These are phyloP conservation scores for Zophobas atratus DNA, from an alignment of 1,140 invertebrate genomes.

Conservation along the genomic window DNA sequence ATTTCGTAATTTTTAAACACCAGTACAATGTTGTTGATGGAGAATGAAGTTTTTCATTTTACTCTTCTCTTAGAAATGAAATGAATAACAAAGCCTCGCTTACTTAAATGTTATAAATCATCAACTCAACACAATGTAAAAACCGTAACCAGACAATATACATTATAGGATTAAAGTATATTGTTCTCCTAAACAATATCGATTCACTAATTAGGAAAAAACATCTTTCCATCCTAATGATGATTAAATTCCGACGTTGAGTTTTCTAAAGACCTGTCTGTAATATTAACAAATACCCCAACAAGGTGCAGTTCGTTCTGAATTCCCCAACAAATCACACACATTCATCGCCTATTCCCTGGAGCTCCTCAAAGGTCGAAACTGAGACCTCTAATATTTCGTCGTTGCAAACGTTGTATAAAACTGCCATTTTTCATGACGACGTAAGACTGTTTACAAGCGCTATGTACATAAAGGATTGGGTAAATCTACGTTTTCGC, in stretches of 20 bases:
- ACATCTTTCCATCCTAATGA: neutral
- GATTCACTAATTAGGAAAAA: conserved; percentile 7
- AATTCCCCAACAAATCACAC: neutral
- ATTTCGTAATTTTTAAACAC: neutral
- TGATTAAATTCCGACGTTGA: neutral
- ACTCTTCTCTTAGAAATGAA: neutral
- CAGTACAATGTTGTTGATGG: neutral
- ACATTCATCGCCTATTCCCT: conserved; percentile 3
- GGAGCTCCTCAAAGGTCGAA: neutral
- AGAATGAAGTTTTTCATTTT: conserved; percentile 7
- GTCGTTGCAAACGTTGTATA: neutral
- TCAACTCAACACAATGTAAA: neutral
- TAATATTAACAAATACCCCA: conserved; percentile 4
- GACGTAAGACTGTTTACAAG: conserved; percentile 20
- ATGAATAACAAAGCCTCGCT: neutral
- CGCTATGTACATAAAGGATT: conserved; percentile 1
- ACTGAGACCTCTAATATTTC: conserved; percentile 1
- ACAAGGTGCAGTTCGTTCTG: neutral
- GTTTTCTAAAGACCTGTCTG: neutral
- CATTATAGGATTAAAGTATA: neutral
- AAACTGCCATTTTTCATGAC: conserved; percentile 22
- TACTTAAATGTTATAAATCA: conserved; percentile 36
- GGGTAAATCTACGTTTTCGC: conserved; percentile 21
- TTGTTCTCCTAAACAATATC: conserved; percentile 1
- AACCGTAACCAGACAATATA: neutral